These are phyloP conservation scores for Boulengeromyrus knoepffleri DNA, from an alignment of 2,113 vertebrate genomes.

Conservation along the genomic window DNA sequence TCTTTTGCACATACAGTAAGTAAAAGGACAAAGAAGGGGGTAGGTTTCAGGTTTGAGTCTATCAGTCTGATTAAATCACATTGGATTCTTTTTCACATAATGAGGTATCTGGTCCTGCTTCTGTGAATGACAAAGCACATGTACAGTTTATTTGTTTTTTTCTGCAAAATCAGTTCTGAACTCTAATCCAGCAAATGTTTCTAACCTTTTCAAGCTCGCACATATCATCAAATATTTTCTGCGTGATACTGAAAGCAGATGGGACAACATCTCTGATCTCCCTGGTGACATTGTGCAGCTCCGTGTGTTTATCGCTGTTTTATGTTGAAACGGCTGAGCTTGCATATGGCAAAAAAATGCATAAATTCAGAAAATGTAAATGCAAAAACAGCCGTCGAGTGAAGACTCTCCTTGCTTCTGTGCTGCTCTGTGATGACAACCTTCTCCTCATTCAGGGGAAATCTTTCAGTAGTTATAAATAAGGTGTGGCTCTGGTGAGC, in stretches of 20 bases:
- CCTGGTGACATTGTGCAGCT: background rate
- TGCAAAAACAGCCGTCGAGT: background rate
- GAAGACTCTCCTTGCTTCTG: background rate
- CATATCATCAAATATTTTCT: background rate
- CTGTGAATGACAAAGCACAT: conserved; percentile 5
- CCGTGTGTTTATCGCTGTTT: background rate
- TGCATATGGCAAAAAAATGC: background rate
- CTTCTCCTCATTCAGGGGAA: background rate
- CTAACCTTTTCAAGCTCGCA: background rate
- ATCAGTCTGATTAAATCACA: background rate
- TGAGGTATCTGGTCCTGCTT: background rate
- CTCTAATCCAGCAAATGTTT: background rate
- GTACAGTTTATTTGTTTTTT: conserved; percentile 5
- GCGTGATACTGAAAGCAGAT: background rate
- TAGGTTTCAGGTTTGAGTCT: background rate
- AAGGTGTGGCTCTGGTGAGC: background rate
- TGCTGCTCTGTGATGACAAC: background rate
- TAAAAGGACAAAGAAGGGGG: background rate
- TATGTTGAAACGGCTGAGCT: background rate
- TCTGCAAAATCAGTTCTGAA: background rate
- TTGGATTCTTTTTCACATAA: background rate
- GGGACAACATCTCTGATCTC: background rate
- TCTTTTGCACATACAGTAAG: background rate
- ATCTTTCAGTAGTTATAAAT: background rate
- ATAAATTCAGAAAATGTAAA: background rate